Evolutionary conservation across 2,113 vertebrate genomes (phyloP).

Genomic region (Syrrhaptes paradoxus): DNA sequence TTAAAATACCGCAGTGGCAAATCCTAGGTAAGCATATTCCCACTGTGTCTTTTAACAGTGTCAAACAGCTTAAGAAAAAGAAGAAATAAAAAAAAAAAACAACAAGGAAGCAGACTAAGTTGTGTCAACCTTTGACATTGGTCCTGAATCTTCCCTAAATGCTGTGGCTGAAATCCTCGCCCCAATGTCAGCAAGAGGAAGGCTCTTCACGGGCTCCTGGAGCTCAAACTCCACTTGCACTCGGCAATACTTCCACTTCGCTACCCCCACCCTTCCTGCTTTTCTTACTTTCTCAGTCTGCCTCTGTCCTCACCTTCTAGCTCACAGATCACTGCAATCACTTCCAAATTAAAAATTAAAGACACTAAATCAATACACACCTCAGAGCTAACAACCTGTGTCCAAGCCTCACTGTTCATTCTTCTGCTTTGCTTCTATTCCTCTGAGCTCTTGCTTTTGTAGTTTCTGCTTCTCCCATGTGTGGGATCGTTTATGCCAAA

Average conservation of each 20-base stretch:
- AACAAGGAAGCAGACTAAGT: background rate
- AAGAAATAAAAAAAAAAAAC: background rate
- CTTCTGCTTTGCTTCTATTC: background rate
- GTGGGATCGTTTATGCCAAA: background rate
- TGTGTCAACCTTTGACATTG: background rate
- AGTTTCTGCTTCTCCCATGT: background rate
- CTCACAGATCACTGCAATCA: background rate
- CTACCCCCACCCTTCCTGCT: background rate
- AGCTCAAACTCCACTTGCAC: background rate
- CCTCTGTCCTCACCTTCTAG: background rate
- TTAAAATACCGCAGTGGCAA: background rate
- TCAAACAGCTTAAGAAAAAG: background rate
- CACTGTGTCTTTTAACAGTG: background rate
- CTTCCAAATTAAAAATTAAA: slow-evolving; percentile 39
- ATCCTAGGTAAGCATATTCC: background rate
- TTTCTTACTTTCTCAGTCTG: background rate
- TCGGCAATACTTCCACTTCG: background rate
- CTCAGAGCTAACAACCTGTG: background rate
- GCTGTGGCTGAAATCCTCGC: background rate
- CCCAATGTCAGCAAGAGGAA: background rate
- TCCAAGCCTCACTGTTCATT: background rate
- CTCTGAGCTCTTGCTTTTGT: background rate
- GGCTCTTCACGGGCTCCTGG: background rate
- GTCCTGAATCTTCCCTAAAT: background rate
- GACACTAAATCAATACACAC: slow-evolving; percentile 2